Percentiles rank a stretch among this genome's conserved stretches.
These are phyloP conservation scores for Tachystola acroxantha DNA, from an alignment of 2,888 invertebrate genomes.

Conservation along the genomic window DNA sequence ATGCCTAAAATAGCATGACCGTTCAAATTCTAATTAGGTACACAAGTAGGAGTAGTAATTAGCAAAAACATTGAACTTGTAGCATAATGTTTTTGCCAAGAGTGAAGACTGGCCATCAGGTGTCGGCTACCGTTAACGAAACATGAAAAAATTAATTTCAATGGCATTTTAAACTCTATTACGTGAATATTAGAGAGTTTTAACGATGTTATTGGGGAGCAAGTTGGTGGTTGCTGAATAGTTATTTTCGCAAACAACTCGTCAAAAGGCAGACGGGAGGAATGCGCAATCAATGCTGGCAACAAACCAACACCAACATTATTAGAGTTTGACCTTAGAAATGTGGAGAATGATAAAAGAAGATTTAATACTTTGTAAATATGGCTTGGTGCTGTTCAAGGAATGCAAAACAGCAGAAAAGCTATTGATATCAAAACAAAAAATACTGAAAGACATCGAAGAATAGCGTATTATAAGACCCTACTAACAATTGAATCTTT, in stretches of 20 bases:
- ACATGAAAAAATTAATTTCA: neutral
- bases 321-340: constrained; percentile 14
- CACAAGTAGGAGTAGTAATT: constrained; percentile 42
- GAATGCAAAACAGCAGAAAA: no score
- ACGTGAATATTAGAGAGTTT: constrained; percentile 3
- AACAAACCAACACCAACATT: constrained; percentile 33
- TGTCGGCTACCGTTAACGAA: constrained; percentile 9
- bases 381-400: no score
- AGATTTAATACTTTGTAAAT: no score
- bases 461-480: no score
- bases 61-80: constrained; percentile 66
- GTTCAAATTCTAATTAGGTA: constrained; percentile 39
- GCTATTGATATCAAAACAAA: no score
- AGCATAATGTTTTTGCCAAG: constrained; percentile 39
- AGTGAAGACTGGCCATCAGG: constrained; percentile 18
- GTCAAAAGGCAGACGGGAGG: constrained; percentile 17
- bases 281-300: constrained; percentile 38
- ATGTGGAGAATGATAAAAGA: no score
- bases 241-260: constrained; percentile 23
- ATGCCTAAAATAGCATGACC: constrained; percentile 1
- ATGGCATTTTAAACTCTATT: constrained; percentile 17
- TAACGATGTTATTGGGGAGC: neutral
- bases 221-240: constrained; percentile 12
- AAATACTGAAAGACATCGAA: no score
- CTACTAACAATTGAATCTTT: no score